These are phyloP conservation scores for Motacilla alba DNA, from an alignment of 2,113 vertebrate genomes.

Conservation along the genomic window DNA sequence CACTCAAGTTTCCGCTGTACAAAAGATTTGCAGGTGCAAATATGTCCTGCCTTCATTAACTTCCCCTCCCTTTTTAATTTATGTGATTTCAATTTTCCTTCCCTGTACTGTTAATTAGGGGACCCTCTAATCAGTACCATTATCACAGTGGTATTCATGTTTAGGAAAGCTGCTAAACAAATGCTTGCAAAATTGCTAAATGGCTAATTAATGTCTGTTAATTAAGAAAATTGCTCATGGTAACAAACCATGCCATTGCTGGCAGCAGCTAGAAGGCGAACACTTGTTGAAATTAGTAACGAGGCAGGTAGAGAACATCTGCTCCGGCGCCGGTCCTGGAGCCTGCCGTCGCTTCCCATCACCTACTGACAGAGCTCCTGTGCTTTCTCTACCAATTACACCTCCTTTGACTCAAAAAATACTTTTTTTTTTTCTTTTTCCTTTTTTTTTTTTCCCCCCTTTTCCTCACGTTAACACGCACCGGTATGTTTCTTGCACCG, in stretches of 20 bases:
- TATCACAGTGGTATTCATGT: conserved; percentile 89
- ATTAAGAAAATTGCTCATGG: conserved; percentile 93
- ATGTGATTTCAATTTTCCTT: conserved; percentile 86
- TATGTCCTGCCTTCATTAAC: conserved; percentile 83
- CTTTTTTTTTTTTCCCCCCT: background rate
- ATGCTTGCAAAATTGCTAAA: conserved; percentile 91
- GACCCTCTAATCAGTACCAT: conserved; percentile 90
- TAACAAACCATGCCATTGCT: conserved; percentile 87
- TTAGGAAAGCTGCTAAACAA: conserved; percentile 93
- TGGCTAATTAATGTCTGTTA: conserved; percentile 97
- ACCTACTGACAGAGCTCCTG: conserved; percentile 57
- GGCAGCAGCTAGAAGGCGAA: conserved; percentile 84
- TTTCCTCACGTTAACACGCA: background rate
- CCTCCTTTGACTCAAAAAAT: conserved; percentile 12
- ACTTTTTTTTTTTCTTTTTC: background rate
- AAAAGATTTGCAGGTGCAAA: conserved; percentile 88
- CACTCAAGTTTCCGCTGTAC: conserved; percentile 77
- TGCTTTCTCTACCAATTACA: conserved; percentile 48
- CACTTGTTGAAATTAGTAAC: conserved; percentile 85
- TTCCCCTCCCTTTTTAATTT: conserved; percentile 85
- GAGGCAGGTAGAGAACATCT: conserved; percentile 83
- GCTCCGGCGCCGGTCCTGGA: conserved; percentile 69
- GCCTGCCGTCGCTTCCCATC: conserved; percentile 61
- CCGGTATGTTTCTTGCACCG: background rate
- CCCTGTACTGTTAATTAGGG: conserved; percentile 89